A percentile compares a stretch with the other conserved stretches of the same genome.
phyloP scores from a whole-genome alignment of 2,797 vertebrate genomes.

The Clarias laeviceps region DNA sequence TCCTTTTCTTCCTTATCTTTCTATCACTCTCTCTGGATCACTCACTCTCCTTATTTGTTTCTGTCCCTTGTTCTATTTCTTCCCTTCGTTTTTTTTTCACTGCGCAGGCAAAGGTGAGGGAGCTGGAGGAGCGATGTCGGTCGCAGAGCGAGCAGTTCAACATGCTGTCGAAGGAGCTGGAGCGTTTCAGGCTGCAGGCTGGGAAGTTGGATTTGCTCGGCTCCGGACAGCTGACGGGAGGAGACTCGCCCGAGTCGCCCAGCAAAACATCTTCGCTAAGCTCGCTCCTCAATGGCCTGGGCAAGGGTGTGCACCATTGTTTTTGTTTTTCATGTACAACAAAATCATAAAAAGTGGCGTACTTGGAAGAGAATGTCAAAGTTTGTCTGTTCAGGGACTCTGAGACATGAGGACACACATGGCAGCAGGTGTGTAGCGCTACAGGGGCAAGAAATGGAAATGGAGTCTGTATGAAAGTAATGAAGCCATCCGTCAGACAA shows the following conservation, averaged over 20 bases:
- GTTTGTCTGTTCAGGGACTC: not conserved
- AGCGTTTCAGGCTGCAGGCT: slow-evolving; percentile 89
- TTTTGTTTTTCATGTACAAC: not conserved
- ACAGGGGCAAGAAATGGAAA: slow-evolving; percentile 4
- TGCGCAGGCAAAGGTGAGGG: slow-evolving; percentile 90
- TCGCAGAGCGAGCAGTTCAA: slow-evolving; percentile 96
- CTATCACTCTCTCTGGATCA: not conserved
- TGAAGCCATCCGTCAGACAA: slow-evolving; percentile 61
- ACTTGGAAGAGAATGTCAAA: not conserved
- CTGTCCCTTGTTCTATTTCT: slow-evolving; percentile 16
- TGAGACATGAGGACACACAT: not conserved
- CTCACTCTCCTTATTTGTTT: slow-evolving; percentile 7
- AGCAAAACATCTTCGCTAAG: slow-evolving; percentile 84
- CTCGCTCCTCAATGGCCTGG: slow-evolving; percentile 90
- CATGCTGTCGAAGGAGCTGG: slow-evolving; percentile 92
- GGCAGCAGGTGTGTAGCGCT: slow-evolving; percentile 9
- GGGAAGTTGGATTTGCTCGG: slow-evolving; percentile 88
- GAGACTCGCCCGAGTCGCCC: slow-evolving; percentile 77
- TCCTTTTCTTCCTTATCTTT: not conserved
- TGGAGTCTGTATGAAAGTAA: slow-evolving; percentile 50
- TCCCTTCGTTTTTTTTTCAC: not conserved
- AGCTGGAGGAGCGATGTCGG: slow-evolving; percentile 97
- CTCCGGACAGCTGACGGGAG: slow-evolving; percentile 68
- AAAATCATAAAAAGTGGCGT: not conserved
- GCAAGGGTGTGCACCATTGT: slow-evolving; percentile 79